Percentiles rank a stretch among this genome's conserved stretches.
Evolutionary conservation across 1,140 invertebrate species (phyloP).

Genomic region (Trachymyrmex cornetzi): DNA sequence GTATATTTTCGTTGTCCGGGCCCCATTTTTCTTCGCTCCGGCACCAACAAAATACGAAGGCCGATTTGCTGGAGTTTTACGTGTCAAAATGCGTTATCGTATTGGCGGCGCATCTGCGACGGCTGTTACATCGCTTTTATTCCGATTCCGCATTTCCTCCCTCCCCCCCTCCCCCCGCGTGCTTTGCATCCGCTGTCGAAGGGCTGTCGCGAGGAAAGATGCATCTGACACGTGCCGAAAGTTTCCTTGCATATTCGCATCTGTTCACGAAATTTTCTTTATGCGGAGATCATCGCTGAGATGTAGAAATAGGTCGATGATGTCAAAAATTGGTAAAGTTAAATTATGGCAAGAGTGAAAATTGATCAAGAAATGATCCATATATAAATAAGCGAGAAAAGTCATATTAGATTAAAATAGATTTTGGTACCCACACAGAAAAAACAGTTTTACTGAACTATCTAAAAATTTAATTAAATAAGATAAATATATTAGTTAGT

Average conservation of each 20-base stretch:
- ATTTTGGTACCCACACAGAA: too few species aligned
- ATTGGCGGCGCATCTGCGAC: conserved; percentile 66
- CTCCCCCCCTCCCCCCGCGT: conserved; percentile 9
- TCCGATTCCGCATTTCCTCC: not conserved
- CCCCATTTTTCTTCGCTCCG: conserved; percentile 39
- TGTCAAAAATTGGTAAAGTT: too few species aligned
- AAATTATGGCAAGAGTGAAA: too few species aligned
- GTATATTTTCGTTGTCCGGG: conserved; percentile 71
- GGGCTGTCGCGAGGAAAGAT: conserved; percentile 23
- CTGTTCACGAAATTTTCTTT: not conserved
- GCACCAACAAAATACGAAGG: conserved; percentile 57
- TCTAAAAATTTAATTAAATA: too few species aligned
- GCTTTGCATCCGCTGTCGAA: conserved; percentile 10
- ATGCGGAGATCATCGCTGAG: not conserved
- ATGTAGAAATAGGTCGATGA: not conserved
- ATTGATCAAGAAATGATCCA: too few species aligned
- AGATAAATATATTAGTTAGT: too few species aligned
- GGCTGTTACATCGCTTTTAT: conserved; percentile 48
- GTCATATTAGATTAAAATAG: too few species aligned
- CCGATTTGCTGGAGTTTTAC: conserved; percentile 74
- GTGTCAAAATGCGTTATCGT: conserved; percentile 75
- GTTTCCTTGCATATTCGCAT: conserved; percentile 14
- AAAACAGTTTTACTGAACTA: too few species aligned
- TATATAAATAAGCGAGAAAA: too few species aligned
- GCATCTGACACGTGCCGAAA: conserved; percentile 66